Base-by-base conservation (phyloP, 2,888 invertebrate genomes). In the Ceraclea dissimilis region DNA sequence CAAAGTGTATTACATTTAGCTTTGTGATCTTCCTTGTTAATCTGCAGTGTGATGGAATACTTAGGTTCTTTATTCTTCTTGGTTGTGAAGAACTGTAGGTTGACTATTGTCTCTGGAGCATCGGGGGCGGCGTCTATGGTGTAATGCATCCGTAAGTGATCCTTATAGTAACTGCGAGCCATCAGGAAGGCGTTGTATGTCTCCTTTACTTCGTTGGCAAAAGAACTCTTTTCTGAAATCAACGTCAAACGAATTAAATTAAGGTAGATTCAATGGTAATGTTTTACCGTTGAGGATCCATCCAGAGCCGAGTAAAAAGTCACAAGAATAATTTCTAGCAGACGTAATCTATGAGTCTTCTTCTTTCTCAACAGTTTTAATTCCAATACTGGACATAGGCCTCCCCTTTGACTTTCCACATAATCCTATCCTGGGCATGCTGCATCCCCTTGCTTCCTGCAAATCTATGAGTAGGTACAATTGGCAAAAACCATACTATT, bases 151-250 rank as follows among this genome's bases (percentile, higher is more conserved):
- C 73, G 76, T 16, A 78, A 65, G 62, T 66, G 70, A 57, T 71
- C 76, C 59, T 75, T 77, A 52, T 74, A 76, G 65, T 67, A 72
- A 60, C 75, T 76, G 62, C 74, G 76, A 2, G 76, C 75, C 71
- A 72, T 72, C 49, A 76, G 66, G 64, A 74, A 76, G 60, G 76
- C 74, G 67, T 76, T 76, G 68, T 76, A 73, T 5, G 71, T 75
- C 57, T 75, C 73, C 65, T 74, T 76, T 5, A 77, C 69, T 68
- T 75, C 75, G 65, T 72, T 70, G 2, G 70, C 66, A 55, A 76
- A 65, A 6, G 72, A 60, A 64, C 71, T 73, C 62, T 73, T 71
- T 63, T 74, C 77, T 77, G 67, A 49, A 71, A 58, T n/a, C 26
- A 51, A 46, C 19, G n/a, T n/a, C n/a, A 51, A 52, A 26, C 44